Percentiles rank a stretch among this genome's conserved stretches.
phyloP scores from a whole-genome alignment of 2,797 vertebrate genomes.

The Leptatherina wallacei region DNA sequence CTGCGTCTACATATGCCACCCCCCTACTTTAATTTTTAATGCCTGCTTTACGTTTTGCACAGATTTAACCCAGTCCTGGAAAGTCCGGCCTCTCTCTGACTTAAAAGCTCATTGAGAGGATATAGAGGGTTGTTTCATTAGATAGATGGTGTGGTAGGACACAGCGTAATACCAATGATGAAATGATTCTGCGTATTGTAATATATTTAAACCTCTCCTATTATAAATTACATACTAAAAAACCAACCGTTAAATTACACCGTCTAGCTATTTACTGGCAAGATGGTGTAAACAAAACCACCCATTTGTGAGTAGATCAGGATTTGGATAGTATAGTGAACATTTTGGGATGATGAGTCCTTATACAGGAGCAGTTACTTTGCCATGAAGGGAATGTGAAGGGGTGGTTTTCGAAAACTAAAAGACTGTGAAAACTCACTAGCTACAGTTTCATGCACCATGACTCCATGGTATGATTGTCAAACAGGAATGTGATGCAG shows the following conservation, averaged over 20 bases:
- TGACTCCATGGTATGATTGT: too few relatives aligned
- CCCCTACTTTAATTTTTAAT: constrained; percentile 19
- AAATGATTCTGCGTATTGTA: neutral
- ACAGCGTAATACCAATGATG: neutral
- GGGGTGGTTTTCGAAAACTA: neutral
- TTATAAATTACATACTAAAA: neutral
- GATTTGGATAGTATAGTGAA: neutral
- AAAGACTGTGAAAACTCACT: neutral
- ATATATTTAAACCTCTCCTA: neutral
- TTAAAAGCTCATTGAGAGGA: neutral
- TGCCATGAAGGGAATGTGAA: neutral
- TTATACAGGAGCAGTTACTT: constrained; percentile 3
- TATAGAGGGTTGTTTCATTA: neutral
- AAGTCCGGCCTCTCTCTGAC: constrained; percentile 1
- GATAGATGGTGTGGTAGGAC: neutral
- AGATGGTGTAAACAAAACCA: neutral
- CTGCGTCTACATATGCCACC: neutral
- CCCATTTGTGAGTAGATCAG: neutral
- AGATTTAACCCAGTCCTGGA: neutral
- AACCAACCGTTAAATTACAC: neutral
- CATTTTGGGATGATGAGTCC: constrained; percentile 11
- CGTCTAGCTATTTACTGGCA: neutral
- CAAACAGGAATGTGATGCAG: neutral
- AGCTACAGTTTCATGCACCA: neutral
- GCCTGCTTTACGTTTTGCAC: neutral